These are phyloP conservation scores for Drosophila kambysellisi DNA, from an alignment of 2,888 invertebrate species.

Conservation along the genomic window DNA sequence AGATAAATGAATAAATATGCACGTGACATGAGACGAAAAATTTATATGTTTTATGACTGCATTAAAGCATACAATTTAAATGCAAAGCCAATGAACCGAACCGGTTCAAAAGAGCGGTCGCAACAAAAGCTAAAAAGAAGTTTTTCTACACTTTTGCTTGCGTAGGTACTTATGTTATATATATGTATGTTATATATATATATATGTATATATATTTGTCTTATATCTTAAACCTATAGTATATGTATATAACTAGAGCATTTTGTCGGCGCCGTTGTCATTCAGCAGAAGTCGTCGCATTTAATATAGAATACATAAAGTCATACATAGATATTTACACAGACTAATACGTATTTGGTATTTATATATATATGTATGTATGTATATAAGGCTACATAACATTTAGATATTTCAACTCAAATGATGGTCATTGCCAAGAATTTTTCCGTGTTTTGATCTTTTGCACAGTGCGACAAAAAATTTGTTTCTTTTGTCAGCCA, in stretches of 20 bases:
- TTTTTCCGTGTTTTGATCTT: constrained; percentile 82
- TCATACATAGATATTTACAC: constrained; percentile 20
- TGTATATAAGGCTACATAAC: constrained; percentile 52
- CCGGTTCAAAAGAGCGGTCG: constrained; percentile 16
- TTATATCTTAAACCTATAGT: constrained; percentile 6
- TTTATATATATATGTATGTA: not conserved
- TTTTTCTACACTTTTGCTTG: constrained; percentile 12
- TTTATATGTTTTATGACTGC: constrained; percentile 18
- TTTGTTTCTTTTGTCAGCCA: constrained; percentile 62
- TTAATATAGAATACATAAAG: constrained; percentile 25
- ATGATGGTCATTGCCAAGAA: constrained; percentile 81
- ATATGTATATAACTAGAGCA: constrained; percentile 23
- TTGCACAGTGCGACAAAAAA: constrained; percentile 62
- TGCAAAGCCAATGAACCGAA: constrained; percentile 23
- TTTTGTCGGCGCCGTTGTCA: constrained; percentile 73
- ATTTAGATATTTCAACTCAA: constrained; percentile 74
- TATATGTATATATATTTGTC: not conserved
- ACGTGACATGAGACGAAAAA: constrained; percentile 28
- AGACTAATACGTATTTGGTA: constrained; percentile 7
- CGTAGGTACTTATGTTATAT: constrained; percentile 10
- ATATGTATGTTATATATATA: too few species aligned
- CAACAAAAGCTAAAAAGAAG: not conserved
- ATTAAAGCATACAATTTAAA: constrained; percentile 12
- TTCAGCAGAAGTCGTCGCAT: constrained; percentile 64
- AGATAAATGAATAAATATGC: not conserved